phyloP scores from a whole-genome alignment of 2,113 vertebrate species.

The Alosa alosa region DNA sequence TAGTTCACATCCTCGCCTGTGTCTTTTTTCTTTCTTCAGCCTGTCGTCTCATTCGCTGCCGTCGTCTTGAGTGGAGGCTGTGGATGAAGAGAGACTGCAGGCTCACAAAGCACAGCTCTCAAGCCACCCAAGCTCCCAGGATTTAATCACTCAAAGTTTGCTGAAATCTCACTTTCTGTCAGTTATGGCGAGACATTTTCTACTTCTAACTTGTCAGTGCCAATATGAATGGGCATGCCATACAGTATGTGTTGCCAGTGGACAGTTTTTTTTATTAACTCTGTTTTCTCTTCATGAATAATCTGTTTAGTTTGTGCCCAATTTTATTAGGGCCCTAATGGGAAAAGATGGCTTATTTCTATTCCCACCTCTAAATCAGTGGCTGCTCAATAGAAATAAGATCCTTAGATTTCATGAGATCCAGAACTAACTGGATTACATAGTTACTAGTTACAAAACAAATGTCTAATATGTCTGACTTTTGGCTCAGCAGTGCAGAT shows the following conservation, averaged over 20 bases:
- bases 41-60: neutral
- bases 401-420: too few relatives aligned
- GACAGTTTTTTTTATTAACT: neutral
- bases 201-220: neutral
- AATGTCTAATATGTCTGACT: neutral
- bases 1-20: constrained; percentile 5
- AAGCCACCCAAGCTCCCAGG: neutral
- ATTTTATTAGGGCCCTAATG: neutral
- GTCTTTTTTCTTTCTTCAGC: neutral
- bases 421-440: too few relatives aligned
- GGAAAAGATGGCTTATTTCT: too few relatives aligned
- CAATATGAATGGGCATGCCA: neutral
- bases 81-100: neutral
- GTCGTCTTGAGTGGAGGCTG: neutral
- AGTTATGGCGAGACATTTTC: neutral
- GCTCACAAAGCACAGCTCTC: neutral
- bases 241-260: neutral
- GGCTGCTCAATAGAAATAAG: too few relatives aligned
- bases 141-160: neutral
- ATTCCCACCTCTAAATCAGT: too few relatives aligned
- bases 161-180: neutral
- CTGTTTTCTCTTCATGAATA: neutral
- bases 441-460: neutral
- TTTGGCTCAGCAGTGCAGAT: neutral
- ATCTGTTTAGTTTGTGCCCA: neutral